Evolutionary conservation across 2,797 vertebrate genomes (phyloP), one percentile per base, ranked within the genome.

Genomic region (Cryptoblepharus egeriae): DNA sequence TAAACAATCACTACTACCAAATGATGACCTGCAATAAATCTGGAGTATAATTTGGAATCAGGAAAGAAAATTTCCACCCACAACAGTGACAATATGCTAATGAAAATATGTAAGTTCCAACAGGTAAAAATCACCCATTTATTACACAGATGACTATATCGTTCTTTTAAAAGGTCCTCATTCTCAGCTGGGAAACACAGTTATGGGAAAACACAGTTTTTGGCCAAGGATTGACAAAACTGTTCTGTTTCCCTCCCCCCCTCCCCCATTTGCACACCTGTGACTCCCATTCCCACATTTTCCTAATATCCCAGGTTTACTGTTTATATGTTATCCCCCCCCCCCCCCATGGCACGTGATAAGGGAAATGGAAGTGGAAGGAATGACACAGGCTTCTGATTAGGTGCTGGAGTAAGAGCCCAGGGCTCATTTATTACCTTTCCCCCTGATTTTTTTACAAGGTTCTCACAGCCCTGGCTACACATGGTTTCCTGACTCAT

Each of bases 401-500:
- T 81, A 90, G 70, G 67, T 83, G 83, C 67, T 83, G 37, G 81
- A 91, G 80, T 64, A 91, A 82, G 15, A 90, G 37, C 60, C 77
- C 32, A 65, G 78, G 70, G 30, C 28, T 74, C 83, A 64, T 83
- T 89, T 80, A 83, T 86, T 86, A 83, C n/a, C 85, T 83, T 89
- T n/a, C n/a, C 83, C 0, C 16, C 30, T 1, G 24, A 13, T 18
- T 37, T 81, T 80, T 89, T 88, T 82, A 81, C 63, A 61, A 85
- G 84, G 69, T 39, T 73, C 69, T 85, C 39, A 77, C 55, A 72
- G 79, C 61, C 64, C 79, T 72, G 35, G 83, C 49, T 82, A 70
- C 68, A 52, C 87, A 75, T 80, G 85, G 84, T 88, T 90, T 91
- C 88, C 90, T 84, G 80, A 37, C 49, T 55, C 57, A 79, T 55